Evolutionary conservation across 2,888 invertebrate species (phyloP).

Genomic region (Phaedon cochleariae): DNA sequence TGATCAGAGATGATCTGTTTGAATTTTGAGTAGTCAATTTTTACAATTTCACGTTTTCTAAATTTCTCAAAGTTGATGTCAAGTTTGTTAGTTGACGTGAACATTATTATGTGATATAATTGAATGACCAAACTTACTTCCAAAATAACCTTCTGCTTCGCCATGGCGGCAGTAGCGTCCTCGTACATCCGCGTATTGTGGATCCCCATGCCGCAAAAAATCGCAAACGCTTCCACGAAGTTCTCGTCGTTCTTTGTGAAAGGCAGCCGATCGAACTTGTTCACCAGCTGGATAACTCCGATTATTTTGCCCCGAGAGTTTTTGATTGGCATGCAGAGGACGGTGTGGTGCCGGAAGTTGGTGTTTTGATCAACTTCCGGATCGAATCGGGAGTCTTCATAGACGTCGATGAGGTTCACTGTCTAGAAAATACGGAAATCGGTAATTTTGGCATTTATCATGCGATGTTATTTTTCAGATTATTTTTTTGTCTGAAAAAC

Average conservation of each 20-base stretch:
- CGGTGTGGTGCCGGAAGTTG: conserved; percentile 86
- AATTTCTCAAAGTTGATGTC: too few species aligned
- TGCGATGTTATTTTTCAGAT: too few species aligned
- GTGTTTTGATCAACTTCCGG: conserved; percentile 83
- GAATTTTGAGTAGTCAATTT: too few species aligned
- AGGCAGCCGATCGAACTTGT: conserved; percentile 83
- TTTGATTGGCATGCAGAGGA: conserved; percentile 96
- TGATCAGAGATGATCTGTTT: too few species aligned
- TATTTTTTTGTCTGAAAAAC: too few species aligned
- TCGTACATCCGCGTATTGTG: conserved; percentile 98
- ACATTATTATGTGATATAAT: too few species aligned
- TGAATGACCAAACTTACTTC: conserved; percentile 65
- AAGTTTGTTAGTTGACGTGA: too few species aligned
- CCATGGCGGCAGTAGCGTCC: conserved; percentile 94
- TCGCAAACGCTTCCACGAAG: conserved; percentile 96
- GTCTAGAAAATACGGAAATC: conserved; percentile 79
- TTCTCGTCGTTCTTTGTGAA: conserved; percentile 97
- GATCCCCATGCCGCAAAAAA: conserved; percentile 97
- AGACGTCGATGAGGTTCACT: conserved; percentile 90
- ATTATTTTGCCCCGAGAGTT: conserved; percentile 90
- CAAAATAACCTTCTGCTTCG: conserved; percentile 93
- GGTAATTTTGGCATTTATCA: too few species aligned
- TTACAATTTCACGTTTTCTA: too few species aligned
- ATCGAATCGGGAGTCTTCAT: conserved; percentile 89
- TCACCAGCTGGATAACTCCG: too few species aligned